These are phyloP conservation scores for Caenorhabditis tropicalis DNA, from an alignment of 1,140 invertebrate species.

Conservation along the genomic window DNA sequence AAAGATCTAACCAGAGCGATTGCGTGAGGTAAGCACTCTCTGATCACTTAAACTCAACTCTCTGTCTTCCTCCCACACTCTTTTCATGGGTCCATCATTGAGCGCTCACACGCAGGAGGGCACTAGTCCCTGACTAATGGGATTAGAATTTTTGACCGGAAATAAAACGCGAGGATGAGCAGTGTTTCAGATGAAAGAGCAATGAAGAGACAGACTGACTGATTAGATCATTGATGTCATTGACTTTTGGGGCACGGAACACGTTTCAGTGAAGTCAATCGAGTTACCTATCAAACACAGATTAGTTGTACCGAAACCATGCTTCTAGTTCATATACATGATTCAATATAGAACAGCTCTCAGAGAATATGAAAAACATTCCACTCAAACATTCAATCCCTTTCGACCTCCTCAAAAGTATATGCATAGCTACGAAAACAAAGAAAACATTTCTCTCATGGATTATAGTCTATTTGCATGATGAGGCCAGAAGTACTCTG, in stretches of 20 bases:
- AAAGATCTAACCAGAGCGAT: background rate
- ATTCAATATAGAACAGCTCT: background rate
- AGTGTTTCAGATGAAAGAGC: constrained; percentile 3
- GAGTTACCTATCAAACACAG: no score
- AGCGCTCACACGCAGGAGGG: background rate
- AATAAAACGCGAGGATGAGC: background rate
- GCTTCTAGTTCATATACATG: background rate
- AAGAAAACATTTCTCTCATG: background rate
- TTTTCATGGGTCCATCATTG: background rate
- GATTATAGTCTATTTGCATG: background rate
- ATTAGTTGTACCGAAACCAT: no score
- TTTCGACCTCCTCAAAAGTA: background rate
- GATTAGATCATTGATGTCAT: background rate
- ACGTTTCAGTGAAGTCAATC: no score
- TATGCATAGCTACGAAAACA: background rate
- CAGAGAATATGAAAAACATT: background rate
- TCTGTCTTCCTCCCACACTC: background rate
- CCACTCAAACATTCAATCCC: background rate
- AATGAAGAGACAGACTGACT: background rate
- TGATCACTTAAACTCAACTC: background rate
- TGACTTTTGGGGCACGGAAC: no score
- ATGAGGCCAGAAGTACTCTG: background rate
- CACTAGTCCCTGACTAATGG: constrained; percentile 17
- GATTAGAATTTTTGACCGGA: constrained; percentile 13
- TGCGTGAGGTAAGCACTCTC: background rate